Conservation (phyloP, 2,797 vertebrate species). For the Cottoperca gobio region DNA sequence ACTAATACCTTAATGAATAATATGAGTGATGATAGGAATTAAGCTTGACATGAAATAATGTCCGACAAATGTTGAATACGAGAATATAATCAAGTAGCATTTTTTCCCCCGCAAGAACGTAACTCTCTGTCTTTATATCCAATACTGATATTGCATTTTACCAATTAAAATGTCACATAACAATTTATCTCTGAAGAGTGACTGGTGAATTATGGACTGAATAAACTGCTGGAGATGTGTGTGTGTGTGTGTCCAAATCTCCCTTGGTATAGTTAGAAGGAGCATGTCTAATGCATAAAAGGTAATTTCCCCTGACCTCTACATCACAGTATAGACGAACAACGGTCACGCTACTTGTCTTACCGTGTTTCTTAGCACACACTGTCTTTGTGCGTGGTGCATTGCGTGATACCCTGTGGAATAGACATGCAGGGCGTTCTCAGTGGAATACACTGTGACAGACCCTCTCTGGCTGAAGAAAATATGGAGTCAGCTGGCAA, state of each 20-base stretch:
- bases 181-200: neutral
- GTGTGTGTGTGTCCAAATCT: conserved; percentile 2
- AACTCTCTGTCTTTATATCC: conserved; percentile 4
- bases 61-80: conserved; percentile 25
- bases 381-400: neutral
- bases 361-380: neutral
- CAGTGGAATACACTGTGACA: conserved; percentile 32
- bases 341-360: neutral
- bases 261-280: neutral
- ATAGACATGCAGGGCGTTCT: conserved; percentile 27
- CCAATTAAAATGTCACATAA: conserved; percentile 7
- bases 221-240: conserved; percentile 13
- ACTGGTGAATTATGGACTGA: conserved; percentile 16
- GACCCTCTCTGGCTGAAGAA: conserved; percentile 40
- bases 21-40: neutral
- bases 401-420: conserved; percentile 8
- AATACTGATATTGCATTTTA: neutral
- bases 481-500: conserved; percentile 18
- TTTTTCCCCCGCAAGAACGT: neutral
- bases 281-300: conserved; percentile 1
- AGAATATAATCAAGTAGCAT: neutral
- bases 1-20: neutral
- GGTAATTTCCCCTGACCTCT: neutral
- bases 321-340: neutral
- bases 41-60: conserved; percentile 6